Evolutionary conservation across 2,113 vertebrate species (phyloP).

Genomic region (Poeciliopsis retropinna): DNA sequence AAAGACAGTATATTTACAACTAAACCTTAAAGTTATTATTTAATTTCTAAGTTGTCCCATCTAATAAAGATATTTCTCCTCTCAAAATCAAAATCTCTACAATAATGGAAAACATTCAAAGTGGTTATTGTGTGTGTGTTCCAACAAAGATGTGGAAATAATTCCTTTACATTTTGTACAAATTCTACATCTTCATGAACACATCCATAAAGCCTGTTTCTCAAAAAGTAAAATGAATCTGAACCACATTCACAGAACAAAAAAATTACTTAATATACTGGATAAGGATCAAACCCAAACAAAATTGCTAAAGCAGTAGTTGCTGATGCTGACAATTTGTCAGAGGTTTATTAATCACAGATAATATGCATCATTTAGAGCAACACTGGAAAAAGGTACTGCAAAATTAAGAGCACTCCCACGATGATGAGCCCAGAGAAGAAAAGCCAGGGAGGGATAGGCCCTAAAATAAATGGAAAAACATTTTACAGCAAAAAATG

Average conservation of each 20-base stretch:
- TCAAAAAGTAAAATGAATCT: not conserved
- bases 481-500: not conserved
- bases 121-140: too few relatives aligned
- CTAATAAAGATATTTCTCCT: too few relatives aligned
- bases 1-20: too few relatives aligned
- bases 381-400: conserved; percentile 87
- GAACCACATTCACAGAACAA: conserved; percentile 4
- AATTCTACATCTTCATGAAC: too few relatives aligned
- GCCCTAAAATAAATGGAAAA: conserved; percentile 72
- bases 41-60: too few relatives aligned
- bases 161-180: too few relatives aligned
- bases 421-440: conserved; percentile 85
- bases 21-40: too few relatives aligned
- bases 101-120: too few relatives aligned
- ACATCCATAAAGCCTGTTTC: conserved; percentile 21
- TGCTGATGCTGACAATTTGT: not conserved
- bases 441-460: conserved; percentile 89
- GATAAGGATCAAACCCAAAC: too few relatives aligned
- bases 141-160: too few relatives aligned
- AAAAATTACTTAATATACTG: conserved; percentile 16
- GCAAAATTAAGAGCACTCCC: conserved; percentile 84
- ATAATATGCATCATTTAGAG: conserved; percentile 77
- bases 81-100: too few relatives aligned
- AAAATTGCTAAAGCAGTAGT: not conserved
- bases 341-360: not conserved